Conservation (phyloP, 2,797 vertebrate genomes). For the Phrynocephalus vlangalii region DNA sequence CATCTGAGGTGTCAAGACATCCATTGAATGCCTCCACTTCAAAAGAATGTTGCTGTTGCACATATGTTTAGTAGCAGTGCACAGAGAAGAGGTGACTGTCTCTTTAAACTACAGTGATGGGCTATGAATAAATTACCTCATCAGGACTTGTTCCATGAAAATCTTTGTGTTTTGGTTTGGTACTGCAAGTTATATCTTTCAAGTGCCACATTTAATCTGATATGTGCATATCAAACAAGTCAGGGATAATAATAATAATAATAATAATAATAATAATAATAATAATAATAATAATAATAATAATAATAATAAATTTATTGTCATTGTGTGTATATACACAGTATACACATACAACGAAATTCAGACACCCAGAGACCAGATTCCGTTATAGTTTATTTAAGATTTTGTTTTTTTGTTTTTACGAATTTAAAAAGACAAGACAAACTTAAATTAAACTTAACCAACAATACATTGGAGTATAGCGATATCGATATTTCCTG, state of each 20-base stretch:
- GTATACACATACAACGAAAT: no score
- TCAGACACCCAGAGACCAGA: no score
- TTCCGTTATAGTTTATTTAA: not conserved
- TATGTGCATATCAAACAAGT: constrained; percentile 5
- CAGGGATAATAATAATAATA: not conserved
- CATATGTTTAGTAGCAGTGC: not conserved
- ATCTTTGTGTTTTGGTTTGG: not conserved
- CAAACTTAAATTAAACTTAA: no score
- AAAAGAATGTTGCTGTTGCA: not conserved
- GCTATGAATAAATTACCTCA: not conserved
- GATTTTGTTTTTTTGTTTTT: no score
- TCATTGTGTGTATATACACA: no score
- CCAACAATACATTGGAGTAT: no score
- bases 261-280: no score
- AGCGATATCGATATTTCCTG: no score
- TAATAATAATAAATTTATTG: no score
- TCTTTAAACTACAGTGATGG: not conserved
- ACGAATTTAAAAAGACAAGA: no score
- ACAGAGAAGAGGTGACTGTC: constrained; percentile 4
- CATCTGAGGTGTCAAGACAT: not conserved
- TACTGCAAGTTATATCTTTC: constrained; percentile 19
- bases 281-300: no score
- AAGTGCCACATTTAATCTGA: not conserved
- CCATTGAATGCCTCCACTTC: not conserved
- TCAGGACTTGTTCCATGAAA: not conserved